Evolutionary conservation across 1,140 invertebrate species (phyloP).

Genomic region (Drosophila nannoptera): DNA sequence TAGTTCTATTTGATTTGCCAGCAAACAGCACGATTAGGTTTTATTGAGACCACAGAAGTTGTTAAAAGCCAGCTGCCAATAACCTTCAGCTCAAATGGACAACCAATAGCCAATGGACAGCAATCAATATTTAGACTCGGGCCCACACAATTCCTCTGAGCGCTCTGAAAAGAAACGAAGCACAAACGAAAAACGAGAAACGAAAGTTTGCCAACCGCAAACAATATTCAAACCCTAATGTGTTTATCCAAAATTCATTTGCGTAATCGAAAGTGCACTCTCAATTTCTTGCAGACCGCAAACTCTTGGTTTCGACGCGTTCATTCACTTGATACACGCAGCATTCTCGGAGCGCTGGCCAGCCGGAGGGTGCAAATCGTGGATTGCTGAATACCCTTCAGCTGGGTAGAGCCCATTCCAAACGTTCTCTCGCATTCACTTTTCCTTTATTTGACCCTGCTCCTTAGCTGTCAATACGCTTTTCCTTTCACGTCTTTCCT

Average conservation of each 20-base stretch:
- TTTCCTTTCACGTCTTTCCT: too few species aligned
- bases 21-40: slow-evolving; percentile 28
- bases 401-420: too few species aligned
- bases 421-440: too few species aligned
- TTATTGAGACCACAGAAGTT: slow-evolving; percentile 14
- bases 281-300: slow-evolving; percentile 50
- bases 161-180: too few species aligned
- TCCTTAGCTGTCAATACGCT: too few species aligned
- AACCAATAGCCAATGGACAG: slow-evolving; percentile 10
- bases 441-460: too few species aligned
- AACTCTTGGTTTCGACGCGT: slow-evolving; percentile 72
- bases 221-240: slow-evolving; percentile 38
- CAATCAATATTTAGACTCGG: slow-evolving; percentile 26
- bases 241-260: slow-evolving; percentile 64
- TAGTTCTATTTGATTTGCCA: slow-evolving; percentile 30
- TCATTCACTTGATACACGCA: slow-evolving; percentile 56
- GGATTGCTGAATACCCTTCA: background rate
- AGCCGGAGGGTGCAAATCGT: background rate
- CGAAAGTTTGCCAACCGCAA: slow-evolving; percentile 38
- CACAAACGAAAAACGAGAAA: background rate
- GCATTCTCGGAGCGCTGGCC: too few species aligned
- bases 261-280: slow-evolving; percentile 62
- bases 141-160: background rate
- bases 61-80: background rate
- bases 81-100: slow-evolving; percentile 11